Evolutionary conservation across 2,888 invertebrate genomes (phyloP), one percentile per base, ranked within the genome.

Genomic region (Kuschelorhynchus macadamiae): DNA sequence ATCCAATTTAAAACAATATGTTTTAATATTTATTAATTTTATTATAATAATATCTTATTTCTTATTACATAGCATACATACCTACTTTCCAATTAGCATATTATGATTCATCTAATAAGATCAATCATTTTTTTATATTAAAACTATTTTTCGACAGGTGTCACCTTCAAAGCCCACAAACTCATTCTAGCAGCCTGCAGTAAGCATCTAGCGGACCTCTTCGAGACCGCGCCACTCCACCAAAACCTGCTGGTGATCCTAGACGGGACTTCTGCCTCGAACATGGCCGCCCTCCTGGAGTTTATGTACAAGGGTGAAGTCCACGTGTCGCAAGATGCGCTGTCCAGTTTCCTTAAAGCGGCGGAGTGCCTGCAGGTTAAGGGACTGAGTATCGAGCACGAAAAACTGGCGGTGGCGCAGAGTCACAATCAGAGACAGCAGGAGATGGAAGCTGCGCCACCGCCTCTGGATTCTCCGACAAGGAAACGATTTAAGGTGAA

Each of bases 241-340:
- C 91, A 92, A 82, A 91, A 91, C 71, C 90, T 94, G 81, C 92
- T 94, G 80, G 94, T 95, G 80, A 94, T 95, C 81, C 86, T 95
- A 83, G 95, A 95, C 84, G 95, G 95, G 74, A 95, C 95, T 76
- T 91, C 92, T 75, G 94, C 95, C 67, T 91, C 92, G 81, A 95
- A 95, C 84, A 94, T 95, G 94, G 92, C 94, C 74, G 94, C 95
- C 46, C 88, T 95, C 74, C 88, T 95, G 74, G 95, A 95, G 85
- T 95, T 95, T 85, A 95, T 95, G 95, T 95, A 95, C 87, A 95
- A 95, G 83, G 95, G 95, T 67, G 95, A 95, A 85, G 95, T 95
- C 77, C 95, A 95, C 83, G 94, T 95, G 79, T 94, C 94, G 78
- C 95, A 95, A 85, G 95, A 95, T 84, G 93, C 94, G 74, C 89